These are phyloP conservation scores for Papilio demoleus DNA, from an alignment of 2,888 invertebrate species.

Conservation along the genomic window DNA sequence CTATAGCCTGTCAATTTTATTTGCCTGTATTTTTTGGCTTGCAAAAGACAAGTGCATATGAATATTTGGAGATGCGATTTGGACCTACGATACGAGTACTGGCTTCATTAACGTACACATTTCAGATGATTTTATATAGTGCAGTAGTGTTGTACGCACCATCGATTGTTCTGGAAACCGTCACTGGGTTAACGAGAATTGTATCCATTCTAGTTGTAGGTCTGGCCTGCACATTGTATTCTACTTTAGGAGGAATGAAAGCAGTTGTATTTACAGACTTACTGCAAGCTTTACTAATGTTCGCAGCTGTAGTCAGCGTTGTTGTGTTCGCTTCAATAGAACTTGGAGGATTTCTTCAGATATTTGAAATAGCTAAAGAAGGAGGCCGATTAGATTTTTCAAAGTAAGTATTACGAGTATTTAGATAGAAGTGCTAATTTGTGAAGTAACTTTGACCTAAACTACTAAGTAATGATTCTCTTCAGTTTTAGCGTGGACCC, in stretches of 20 bases:
- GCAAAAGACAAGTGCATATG: constrained; percentile 93
- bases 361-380: constrained; percentile 87
- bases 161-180: constrained; percentile 88
- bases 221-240: constrained; percentile 92
- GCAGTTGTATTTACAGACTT: constrained; percentile 95
- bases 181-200: constrained; percentile 89
- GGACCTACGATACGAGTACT: constrained; percentile 88
- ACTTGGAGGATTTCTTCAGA: constrained; percentile 87
- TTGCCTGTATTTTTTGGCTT: constrained; percentile 93
- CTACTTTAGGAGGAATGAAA: constrained; percentile 95
- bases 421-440: background rate
- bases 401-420: constrained; percentile 80
- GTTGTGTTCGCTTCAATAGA: constrained; percentile 88
- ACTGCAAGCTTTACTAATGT: constrained; percentile 93
- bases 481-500: constrained; percentile 90
- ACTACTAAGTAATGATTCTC: background rate
- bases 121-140: constrained; percentile 95
- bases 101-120: constrained; percentile 92
- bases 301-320: constrained; percentile 90
- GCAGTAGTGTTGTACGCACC: constrained; percentile 97
- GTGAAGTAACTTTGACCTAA: background rate
- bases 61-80: constrained; percentile 95
- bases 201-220: constrained; percentile 90
- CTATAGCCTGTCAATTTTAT: constrained; percentile 89
- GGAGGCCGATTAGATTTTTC: constrained; percentile 88